phyloP scores from a whole-genome alignment of 2,888 invertebrate genomes.

The Patella caerulea region DNA sequence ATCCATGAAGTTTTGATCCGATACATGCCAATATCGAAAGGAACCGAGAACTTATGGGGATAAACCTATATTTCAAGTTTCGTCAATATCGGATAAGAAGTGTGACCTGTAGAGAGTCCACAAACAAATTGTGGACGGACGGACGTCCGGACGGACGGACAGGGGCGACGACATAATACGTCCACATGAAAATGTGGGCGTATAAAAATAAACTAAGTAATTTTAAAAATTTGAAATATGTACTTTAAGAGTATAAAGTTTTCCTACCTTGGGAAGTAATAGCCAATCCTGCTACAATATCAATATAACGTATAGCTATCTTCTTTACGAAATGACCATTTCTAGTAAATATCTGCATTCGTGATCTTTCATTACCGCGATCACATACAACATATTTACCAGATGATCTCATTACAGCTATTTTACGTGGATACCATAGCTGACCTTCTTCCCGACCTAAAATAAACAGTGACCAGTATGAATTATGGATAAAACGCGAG shows the following conservation, averaged over 20 bases:
- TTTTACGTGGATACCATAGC: conserved; percentile 96
- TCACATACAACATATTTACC: conserved; percentile 88
- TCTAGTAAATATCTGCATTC: conserved; percentile 97
- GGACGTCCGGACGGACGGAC: too few relatives aligned
- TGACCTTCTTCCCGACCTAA: conserved; percentile 86
- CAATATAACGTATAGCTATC: conserved; percentile 80
- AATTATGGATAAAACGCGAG: too few relatives aligned
- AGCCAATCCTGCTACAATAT: conserved; percentile 88
- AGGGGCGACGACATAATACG: too few relatives aligned
- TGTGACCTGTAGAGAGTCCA: too few relatives aligned
- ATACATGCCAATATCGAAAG: too few relatives aligned
- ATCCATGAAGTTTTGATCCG: too few relatives aligned
- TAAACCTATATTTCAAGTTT: too few relatives aligned
- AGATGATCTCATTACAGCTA: conserved; percentile 76
- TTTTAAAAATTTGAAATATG: neutral
- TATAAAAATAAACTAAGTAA: too few relatives aligned
- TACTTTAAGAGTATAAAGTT: neutral
- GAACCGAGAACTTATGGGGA: too few relatives aligned
- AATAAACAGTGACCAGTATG: neutral
- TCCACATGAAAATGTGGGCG: too few relatives aligned
- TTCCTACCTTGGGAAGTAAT: conserved; percentile 85
- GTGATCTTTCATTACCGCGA: conserved; percentile 94
- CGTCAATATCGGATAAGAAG: too few relatives aligned
- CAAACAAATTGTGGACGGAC: too few relatives aligned
- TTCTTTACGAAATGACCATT: conserved; percentile 96